A percentile compares a stretch with the other conserved stretches of the same genome.
phyloP scores from a whole-genome alignment of 2,113 vertebrate species.

The Dicrurus megarhynchus region DNA sequence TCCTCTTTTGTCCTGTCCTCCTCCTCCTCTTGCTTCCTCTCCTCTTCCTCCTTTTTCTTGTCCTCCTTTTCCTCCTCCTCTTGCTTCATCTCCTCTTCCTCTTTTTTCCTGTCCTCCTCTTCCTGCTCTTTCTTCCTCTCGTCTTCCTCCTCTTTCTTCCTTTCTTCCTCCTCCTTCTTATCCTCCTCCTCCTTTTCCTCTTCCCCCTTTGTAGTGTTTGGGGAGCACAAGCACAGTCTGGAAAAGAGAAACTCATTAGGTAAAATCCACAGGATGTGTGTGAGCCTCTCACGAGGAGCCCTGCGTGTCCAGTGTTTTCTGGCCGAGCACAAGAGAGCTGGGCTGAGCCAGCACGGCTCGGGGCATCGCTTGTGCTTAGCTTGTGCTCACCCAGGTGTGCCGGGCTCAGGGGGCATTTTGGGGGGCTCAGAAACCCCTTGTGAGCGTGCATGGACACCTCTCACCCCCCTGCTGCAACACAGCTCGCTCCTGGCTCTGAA shows the following conservation, averaged over 20 bases:
- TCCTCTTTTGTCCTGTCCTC: too few relatives aligned
- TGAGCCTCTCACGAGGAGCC: neutral
- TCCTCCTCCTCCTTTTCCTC: neutral
- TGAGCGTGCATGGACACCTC: accelerated
- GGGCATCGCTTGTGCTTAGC: neutral
- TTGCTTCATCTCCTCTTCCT: too few relatives aligned
- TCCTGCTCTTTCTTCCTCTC: neutral
- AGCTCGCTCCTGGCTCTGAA: neutral
- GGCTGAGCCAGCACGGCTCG: accelerated
- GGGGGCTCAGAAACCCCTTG: neutral
- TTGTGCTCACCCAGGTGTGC: neutral
- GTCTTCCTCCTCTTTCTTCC: neutral
- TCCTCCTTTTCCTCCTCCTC: too few relatives aligned
- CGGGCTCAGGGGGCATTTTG: neutral
- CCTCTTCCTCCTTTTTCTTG: accelerated
- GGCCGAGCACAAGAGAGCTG: neutral
- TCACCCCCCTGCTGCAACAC: neutral
- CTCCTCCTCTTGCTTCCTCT: neutral
- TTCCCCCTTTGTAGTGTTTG: constrained; percentile 3
- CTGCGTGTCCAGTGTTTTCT: neutral
- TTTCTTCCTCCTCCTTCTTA: neutral
- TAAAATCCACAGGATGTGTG: accelerated
- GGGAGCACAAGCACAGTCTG: constrained; percentile 62
- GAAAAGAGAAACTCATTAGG: neutral
- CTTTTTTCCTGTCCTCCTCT: too few relatives aligned